Evolutionary conservation across 2,888 invertebrate species (phyloP), one percentile per base, ranked within the genome.

Genomic region (Platycheirus rosarum): DNA sequence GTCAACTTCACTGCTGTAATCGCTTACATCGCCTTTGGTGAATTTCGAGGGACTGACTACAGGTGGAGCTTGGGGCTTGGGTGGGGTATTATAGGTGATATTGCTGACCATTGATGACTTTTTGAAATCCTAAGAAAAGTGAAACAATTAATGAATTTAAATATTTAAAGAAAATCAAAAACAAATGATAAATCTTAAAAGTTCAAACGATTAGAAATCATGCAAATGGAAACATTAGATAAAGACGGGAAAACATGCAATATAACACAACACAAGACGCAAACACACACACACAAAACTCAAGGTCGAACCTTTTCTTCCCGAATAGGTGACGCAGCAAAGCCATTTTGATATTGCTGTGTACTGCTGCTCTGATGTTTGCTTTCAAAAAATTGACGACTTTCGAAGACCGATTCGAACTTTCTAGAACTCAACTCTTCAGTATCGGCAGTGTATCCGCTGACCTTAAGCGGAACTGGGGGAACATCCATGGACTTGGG

Each of bases 1-100:
- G 77, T 94, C 94, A 84, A 94, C 93, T 87, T 95, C 94, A 86
- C 94, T 95, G 89, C 94, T 94, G 87, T 94, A 94, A 87, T 95
- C 95, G 87, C 94, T 94, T 88, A 94, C 95, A 32, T 90, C 89
- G 0, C 85, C 79, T 74, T 86, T 85, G 9, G 86, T 68, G 66
- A 89, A 84, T 77, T 84, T 85, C 35, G 86, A 48, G 2, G 88
- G 85, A 88, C 89, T 32, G 88, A 88, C 73, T 86, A 88, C 9
- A 86, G 86, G 14, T 1, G 42, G 23, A 7, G 26, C 26, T 18
- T 62, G 71, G 91, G 91, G 84, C 90, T 91, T 46, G 91, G 90
- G 86, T 51, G 91, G 89, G 84, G 91, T 89, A 40, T 89, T 89
- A 66, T 91, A 91, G 23, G 90, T 88, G 66, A 91, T 89, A 84